Conservation (phyloP, 1,140 invertebrate species). For the Caenorhabditis tropicalis region DNA sequence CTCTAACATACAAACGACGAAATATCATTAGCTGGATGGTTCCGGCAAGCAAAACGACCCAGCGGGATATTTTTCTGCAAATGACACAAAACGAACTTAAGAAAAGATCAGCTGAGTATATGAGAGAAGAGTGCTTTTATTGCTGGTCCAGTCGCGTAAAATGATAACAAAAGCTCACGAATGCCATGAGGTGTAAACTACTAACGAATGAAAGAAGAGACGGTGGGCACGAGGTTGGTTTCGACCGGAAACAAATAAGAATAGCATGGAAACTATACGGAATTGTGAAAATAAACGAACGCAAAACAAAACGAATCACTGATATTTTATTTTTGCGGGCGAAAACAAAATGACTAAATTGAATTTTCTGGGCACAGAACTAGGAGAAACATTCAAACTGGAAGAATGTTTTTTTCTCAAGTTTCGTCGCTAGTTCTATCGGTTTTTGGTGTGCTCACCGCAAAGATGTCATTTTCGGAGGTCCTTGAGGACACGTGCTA, state of each 20-base stretch:
- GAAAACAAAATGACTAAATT: no score
- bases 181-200: background rate
- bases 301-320: no score
- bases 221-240: background rate
- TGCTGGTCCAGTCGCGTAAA: background rate
- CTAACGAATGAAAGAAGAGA: background rate
- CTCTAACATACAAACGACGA: background rate
- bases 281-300: background rate
- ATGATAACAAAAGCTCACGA: background rate
- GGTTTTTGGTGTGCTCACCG: background rate
- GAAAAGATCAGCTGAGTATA: background rate
- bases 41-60: background rate
- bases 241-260: background rate
- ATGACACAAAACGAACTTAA: conserved; percentile 1
- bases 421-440: background rate
- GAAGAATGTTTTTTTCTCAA: background rate
- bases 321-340: no score
- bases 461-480: background rate
- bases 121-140: background rate
- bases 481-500: background rate
- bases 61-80: background rate
- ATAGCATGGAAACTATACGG: background rate
- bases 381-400: background rate
- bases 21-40: conserved; percentile 18
- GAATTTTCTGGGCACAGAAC: no score